A percentile compares a stretch with the other conserved stretches of the same genome.
These are phyloP conservation scores for Proisotoma minuta DNA, from an alignment of 2,888 invertebrate species.

Conservation along the genomic window DNA sequence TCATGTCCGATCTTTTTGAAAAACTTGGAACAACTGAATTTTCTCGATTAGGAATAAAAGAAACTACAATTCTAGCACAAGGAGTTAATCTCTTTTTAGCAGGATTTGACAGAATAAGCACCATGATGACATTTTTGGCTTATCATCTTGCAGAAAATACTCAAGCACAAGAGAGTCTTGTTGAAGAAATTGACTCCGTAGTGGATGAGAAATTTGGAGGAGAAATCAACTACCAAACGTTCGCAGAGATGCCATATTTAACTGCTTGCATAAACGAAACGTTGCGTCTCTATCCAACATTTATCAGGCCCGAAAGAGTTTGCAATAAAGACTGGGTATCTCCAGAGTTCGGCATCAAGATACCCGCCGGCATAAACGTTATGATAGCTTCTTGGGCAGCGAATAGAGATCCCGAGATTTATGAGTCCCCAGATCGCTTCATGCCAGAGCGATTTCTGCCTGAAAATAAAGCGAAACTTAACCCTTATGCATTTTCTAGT, in stretches of 20 bases:
- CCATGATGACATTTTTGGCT: slow-evolving; percentile 33
- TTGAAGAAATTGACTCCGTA: slow-evolving; percentile 33
- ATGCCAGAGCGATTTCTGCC: slow-evolving; percentile 41
- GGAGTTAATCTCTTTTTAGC: slow-evolving; percentile 41
- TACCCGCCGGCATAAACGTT: slow-evolving; percentile 35
- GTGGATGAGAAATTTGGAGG: slow-evolving; percentile 21
- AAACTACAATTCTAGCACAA: slow-evolving; percentile 40
- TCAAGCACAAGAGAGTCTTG: slow-evolving; percentile 38
- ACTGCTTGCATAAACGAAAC: slow-evolving; percentile 49
- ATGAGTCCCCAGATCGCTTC: slow-evolving; percentile 36
- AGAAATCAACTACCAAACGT: slow-evolving; percentile 48
- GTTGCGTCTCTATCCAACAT: slow-evolving; percentile 51
- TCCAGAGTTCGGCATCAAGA: slow-evolving; percentile 26
- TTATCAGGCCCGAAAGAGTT: slow-evolving; percentile 30
- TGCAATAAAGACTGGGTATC: slow-evolving; percentile 41
- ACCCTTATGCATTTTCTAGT: slow-evolving; percentile 27
- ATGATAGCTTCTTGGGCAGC: slow-evolving; percentile 34
- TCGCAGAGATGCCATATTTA: slow-evolving; percentile 43
- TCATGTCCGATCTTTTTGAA: slow-evolving; percentile 30
- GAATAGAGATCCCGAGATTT: slow-evolving; percentile 36
- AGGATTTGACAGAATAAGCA: slow-evolving; percentile 40
- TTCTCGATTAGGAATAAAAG: slow-evolving; percentile 26
- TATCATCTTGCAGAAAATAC: slow-evolving; percentile 35
- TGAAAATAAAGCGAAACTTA: slow-evolving; percentile 26
- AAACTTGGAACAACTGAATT: slow-evolving; percentile 27